A percentile compares a stretch with the other conserved stretches of the same genome.
Conservation (phyloP, 2,113 vertebrate genomes). For the Toxostoma redivivum region DNA sequence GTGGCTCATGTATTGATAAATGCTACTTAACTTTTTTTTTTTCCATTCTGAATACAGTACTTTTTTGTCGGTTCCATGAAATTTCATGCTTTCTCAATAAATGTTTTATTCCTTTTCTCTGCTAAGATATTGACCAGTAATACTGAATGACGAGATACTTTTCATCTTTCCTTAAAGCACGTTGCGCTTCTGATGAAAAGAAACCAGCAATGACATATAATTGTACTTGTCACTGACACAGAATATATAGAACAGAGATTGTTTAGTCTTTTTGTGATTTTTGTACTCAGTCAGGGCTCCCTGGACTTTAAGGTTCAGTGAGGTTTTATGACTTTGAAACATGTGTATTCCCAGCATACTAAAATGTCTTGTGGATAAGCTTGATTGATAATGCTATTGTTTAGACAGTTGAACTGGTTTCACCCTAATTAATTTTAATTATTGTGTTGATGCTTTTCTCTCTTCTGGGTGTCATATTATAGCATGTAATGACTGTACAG, state of each 20-base stretch:
- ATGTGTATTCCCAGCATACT: not conserved
- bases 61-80: not conserved
- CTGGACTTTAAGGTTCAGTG: not conserved
- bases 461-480: not conserved
- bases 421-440: not conserved
- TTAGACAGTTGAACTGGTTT: not conserved
- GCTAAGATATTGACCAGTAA: not conserved
- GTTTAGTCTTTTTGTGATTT: not conserved
- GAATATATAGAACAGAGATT: not conserved
- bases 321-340: not conserved
- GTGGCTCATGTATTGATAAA: not conserved
- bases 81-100: not conserved
- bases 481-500: not conserved
- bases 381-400: not conserved
- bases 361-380: not conserved
- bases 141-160: not conserved
- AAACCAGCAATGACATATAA: not conserved
- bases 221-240: not conserved
- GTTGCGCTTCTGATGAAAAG: not conserved
- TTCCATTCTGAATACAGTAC: not conserved
- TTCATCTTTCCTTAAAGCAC: not conserved
- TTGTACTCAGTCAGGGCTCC: not conserved
- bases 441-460: not conserved
- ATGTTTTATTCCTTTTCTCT: not conserved
- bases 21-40: not conserved